phyloP scores from a whole-genome alignment of 2,113 vertebrate species.

The Rhodinocichla rosea region DNA sequence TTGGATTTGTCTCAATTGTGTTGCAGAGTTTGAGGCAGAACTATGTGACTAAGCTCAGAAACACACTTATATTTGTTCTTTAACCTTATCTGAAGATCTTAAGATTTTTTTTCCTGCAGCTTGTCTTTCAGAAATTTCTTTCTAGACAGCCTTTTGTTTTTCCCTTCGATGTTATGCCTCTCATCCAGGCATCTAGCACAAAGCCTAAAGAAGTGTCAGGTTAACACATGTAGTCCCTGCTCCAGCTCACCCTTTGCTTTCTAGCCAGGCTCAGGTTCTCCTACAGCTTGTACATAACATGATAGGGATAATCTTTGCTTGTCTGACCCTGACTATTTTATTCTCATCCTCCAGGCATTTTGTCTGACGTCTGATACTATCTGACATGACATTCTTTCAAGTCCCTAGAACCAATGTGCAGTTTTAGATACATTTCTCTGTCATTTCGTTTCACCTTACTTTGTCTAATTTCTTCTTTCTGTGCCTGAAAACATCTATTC shows the following conservation, averaged over 20 bases:
- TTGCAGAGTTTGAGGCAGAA: background rate
- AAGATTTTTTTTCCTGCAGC: background rate
- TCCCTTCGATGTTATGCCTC: background rate
- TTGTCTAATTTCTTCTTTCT: background rate
- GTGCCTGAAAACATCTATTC: background rate
- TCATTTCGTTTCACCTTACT: background rate
- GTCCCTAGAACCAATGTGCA: background rate
- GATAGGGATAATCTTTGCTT: background rate
- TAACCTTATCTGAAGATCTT: background rate
- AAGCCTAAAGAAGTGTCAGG: background rate
- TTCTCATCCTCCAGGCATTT: background rate
- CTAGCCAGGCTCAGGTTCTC: background rate
- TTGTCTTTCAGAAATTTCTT: background rate
- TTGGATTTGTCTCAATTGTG: background rate
- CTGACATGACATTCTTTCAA: background rate
- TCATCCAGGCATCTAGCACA: background rate
- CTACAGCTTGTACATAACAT: background rate
- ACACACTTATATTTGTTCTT: background rate
- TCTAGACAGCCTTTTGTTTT: background rate
- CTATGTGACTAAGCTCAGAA: background rate
- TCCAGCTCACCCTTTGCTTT: background rate
- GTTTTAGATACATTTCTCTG: background rate
- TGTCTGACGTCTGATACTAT: background rate
- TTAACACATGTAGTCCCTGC: background rate
- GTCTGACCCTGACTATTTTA: background rate